Evolutionary conservation across 2,888 invertebrate genomes (phyloP), one percentile per base, ranked within the genome.

Genomic region (Lasioglossum pauxillum): DNA sequence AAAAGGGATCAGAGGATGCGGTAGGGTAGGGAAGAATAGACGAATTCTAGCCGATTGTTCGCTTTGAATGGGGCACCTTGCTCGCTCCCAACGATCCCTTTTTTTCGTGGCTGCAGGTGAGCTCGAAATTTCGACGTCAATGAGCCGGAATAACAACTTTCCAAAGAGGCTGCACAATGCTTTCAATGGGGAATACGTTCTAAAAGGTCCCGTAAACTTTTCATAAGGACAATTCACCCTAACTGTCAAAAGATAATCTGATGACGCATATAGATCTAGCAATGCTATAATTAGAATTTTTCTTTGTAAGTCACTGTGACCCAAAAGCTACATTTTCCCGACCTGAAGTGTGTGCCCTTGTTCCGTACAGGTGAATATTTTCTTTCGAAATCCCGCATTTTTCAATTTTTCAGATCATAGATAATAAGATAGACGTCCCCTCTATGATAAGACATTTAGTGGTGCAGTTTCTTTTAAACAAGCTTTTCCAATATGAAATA

Each of bases 91-190:
- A 23, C 75, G n/a, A 57, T 72, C 75, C 49, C 67, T 80, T 67
- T 78, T 41, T 80, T 35, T 35, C 44, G 27, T 60, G 60, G 73
- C 72, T 49, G 77, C 86, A 88, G 86, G 86, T 89, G 82, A 81
- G 79, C 75, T 53, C 74, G 64, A 86, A 78, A 82, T 80, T 78
- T 84, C 80, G 72, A 86, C 82, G 76, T 83, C 89, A 89, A 89
- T 84, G 79, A 86, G 81, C 46, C 71, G 84, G 76, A 73, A 87
- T 87, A 86, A 89, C 85, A 84, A 89, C 79, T 85, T 85, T 80
- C 75, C 82, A 86, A 83, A 72, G 71, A 84, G 69, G 49, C 69
- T n/a, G n/a, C n/a, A 87, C 82, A 82, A 88, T 80, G 57, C 14
- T 14, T 69, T 82, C 31, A 67, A 82, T 71, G 73, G 67, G 19